A percentile compares a stretch with the other conserved stretches of the same genome.
Evolutionary conservation across 2,888 invertebrate species (phyloP).

Genomic region (Amblyteles armatorius): DNA sequence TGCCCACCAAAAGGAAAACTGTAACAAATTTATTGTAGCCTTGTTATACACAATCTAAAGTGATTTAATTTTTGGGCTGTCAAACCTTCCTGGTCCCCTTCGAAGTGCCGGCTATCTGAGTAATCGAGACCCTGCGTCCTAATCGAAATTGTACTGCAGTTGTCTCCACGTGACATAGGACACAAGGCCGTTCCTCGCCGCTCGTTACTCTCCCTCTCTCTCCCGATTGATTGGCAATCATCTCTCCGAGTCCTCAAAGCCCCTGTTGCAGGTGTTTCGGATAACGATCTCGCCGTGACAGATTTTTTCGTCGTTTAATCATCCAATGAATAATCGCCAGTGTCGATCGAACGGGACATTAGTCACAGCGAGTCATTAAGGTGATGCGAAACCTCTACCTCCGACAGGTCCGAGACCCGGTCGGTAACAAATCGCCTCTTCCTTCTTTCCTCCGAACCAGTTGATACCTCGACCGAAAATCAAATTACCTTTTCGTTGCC

Average conservation of each 20-base stretch:
- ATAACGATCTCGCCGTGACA: slow-evolving; percentile 12
- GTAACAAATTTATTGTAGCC: too few relatives aligned
- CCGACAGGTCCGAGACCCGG: too few relatives aligned
- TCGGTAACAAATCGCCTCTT: too few relatives aligned
- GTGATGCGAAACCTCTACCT: neutral
- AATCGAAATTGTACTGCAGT: slow-evolving; percentile 36
- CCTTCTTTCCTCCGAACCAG: too few relatives aligned
- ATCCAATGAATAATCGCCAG: neutral
- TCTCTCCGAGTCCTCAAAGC: slow-evolving; percentile 22
- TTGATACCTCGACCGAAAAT: too few relatives aligned
- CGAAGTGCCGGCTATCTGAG: neutral
- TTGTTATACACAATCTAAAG: too few relatives aligned
- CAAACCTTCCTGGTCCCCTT: too few relatives aligned
- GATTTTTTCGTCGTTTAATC: neutral
- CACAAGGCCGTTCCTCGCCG: slow-evolving; percentile 34
- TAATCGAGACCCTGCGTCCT: slow-evolving; percentile 23
- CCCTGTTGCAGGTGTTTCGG: neutral
- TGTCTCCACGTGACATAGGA: neutral
- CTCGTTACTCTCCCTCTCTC: slow-evolving; percentile 17
- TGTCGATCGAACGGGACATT: neutral
- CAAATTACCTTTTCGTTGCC: too few relatives aligned
- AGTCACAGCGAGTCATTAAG: neutral
- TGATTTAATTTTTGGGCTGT: too few relatives aligned
- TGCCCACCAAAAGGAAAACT: too few relatives aligned
- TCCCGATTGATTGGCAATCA: slow-evolving; percentile 58